These are phyloP conservation scores for Periplaneta americana DNA, from an alignment of 1,140 invertebrate genomes.

Conservation along the genomic window DNA sequence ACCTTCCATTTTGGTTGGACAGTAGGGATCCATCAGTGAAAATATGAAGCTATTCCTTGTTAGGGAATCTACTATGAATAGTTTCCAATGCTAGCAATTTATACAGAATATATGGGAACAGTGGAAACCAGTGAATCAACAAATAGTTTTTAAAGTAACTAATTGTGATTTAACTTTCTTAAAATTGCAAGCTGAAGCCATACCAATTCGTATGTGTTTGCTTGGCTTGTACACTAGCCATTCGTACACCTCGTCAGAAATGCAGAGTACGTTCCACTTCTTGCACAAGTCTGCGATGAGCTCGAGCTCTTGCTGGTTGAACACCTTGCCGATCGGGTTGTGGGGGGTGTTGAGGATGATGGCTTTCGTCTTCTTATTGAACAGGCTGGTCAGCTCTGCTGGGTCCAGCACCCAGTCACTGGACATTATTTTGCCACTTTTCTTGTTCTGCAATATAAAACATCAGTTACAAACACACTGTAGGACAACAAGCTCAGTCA, in stretches of 20 bases:
- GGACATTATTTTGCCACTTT: slow-evolving; percentile 48
- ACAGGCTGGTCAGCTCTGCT: slow-evolving; percentile 74
- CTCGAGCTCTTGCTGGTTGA: slow-evolving; percentile 61
- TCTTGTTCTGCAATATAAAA: slow-evolving; percentile 33
- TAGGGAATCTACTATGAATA: too few relatives aligned
- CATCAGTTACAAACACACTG: not conserved
- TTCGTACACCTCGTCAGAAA: slow-evolving; percentile 98
- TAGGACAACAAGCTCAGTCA: not conserved
- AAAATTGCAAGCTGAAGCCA: too few relatives aligned
- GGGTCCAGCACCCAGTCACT: slow-evolving; percentile 87
- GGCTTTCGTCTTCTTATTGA: slow-evolving; percentile 88
- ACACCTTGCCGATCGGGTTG: slow-evolving; percentile 93
- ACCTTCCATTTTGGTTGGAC: too few relatives aligned
- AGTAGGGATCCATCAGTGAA: too few relatives aligned
- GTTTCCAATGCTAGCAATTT: too few relatives aligned
- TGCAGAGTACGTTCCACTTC: slow-evolving; percentile 86
- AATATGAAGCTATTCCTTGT: too few relatives aligned
- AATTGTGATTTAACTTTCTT: too few relatives aligned
- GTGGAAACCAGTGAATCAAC: too few relatives aligned
- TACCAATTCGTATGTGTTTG: slow-evolving; percentile 86
- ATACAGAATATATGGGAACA: too few relatives aligned
- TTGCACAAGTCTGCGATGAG: slow-evolving; percentile 83
- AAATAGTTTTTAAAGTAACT: too few relatives aligned
- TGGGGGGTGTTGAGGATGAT: slow-evolving; percentile 96
- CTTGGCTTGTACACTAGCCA: slow-evolving; percentile 88